A percentile compares a stretch with the other conserved stretches of the same genome.
Conservation (phyloP, 2,888 invertebrate genomes). For the Galeruca laticollis region DNA sequence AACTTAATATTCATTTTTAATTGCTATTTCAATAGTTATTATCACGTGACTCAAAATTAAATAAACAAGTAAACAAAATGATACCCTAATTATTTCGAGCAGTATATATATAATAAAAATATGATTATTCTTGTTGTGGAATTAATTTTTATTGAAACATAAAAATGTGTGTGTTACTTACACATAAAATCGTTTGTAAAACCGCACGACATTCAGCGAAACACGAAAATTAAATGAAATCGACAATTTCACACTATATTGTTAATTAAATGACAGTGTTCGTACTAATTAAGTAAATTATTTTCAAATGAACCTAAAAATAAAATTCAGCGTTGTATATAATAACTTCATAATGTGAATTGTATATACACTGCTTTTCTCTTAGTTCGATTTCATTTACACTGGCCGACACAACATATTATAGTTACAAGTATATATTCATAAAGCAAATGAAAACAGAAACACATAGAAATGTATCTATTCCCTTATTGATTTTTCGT, state of each 20-base stretch:
- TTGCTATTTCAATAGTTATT: no score
- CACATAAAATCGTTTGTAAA: not conserved
- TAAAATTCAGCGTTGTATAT: not conserved
- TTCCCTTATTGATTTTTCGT: no score
- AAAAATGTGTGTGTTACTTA: not conserved
- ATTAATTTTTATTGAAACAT: not conserved
- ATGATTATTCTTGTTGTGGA: no score
- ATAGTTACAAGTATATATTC: no score
- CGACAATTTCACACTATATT: slow-evolving; percentile 17
- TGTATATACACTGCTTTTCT: not conserved
- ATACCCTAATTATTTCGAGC: no score
- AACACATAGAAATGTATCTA: no score
- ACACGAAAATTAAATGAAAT: slow-evolving; percentile 6
- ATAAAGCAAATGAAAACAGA: no score
- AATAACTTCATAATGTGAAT: not conserved
- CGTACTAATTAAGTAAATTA: slow-evolving; percentile 20
- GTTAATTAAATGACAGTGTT: slow-evolving; percentile 26
- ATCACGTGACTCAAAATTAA: no score
- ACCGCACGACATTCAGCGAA: not conserved
- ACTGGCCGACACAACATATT: no score
- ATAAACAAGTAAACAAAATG: no score
- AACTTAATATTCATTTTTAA: no score
- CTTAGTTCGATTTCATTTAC: not conserved
- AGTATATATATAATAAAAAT: no score
- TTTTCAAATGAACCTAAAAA: slow-evolving; percentile 19